Conservation (phyloP, 2,888 invertebrate genomes). For the Hylaea fasciaria region DNA sequence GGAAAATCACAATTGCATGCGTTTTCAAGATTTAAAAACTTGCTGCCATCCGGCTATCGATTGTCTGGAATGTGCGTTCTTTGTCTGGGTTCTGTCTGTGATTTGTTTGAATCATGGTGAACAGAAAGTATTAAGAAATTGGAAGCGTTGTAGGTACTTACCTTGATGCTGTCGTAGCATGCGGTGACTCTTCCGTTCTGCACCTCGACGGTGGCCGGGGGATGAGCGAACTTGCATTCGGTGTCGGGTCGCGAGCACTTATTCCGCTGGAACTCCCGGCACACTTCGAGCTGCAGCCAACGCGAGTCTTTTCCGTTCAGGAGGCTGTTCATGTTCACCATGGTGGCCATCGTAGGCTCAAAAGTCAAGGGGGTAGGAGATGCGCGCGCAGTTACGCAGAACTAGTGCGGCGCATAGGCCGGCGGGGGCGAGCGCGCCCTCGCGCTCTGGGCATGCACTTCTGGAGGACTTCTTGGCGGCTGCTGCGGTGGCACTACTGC, state of each 20-base stretch:
- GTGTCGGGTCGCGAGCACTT: constrained; percentile 99
- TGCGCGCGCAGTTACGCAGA: constrained; percentile 77
- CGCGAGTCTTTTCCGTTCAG: constrained; percentile 99
- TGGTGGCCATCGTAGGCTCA: constrained; percentile 89
- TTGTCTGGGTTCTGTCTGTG: constrained; percentile 2
- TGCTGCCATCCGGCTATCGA: constrained; percentile 25
- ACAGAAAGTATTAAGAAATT: neutral
- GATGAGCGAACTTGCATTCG: constrained; percentile 99
- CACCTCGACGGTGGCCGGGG: constrained; percentile 99
- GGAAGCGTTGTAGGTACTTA: constrained; percentile 77
- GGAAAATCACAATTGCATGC: constrained; percentile 60
- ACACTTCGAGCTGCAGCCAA: constrained; percentile 99
- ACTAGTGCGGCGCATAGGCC: constrained; percentile 82
- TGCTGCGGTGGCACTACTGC: constrained; percentile 49
- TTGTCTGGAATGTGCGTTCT: constrained; percentile 4
- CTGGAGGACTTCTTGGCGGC: constrained; percentile 57
- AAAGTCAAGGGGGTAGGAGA: constrained; percentile 64
- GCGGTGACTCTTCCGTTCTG: constrained; percentile 99
- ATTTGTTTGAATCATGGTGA: constrained; percentile 11
- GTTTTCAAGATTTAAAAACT: constrained; percentile 45
- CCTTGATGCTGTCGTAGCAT: constrained; percentile 99
- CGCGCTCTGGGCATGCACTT: constrained; percentile 77
- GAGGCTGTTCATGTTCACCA: constrained; percentile 98
- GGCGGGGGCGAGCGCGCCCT: constrained; percentile 73
- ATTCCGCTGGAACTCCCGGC: constrained; percentile 99